A percentile compares a stretch with the other conserved stretches of the same genome.
These are phyloP conservation scores for Colletes latitarsis DNA, from an alignment of 1,140 invertebrate genomes.

Conservation along the genomic window DNA sequence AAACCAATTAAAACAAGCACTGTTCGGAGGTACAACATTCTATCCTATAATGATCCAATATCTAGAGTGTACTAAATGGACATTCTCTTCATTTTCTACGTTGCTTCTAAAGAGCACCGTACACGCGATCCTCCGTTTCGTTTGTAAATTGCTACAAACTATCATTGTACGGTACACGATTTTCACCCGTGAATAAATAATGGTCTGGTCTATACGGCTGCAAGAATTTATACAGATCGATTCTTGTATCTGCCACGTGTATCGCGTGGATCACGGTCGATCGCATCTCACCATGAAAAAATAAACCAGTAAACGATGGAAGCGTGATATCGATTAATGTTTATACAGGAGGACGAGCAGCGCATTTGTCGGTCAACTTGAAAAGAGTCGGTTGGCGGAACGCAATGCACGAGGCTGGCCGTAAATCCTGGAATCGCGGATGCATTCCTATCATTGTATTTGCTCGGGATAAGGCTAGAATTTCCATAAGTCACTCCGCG, in stretches of 20 bases:
- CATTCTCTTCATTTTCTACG: no score
- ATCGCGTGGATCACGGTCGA: conserved; percentile 8
- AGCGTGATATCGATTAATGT: conserved; percentile 25
- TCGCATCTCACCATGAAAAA: neutral
- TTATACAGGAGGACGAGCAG: neutral
- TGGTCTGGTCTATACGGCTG: neutral
- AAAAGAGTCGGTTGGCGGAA: conserved; percentile 51
- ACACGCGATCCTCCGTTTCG: no score
- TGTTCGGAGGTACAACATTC: no score
- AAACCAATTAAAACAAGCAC: no score
- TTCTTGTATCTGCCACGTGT: neutral
- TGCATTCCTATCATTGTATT: conserved; percentile 55
- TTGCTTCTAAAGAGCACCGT: no score
- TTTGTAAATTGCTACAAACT: no score
- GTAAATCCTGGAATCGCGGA: conserved; percentile 52
- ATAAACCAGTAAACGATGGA: neutral
- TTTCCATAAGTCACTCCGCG: conserved; percentile 62
- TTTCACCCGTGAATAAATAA: neutral
- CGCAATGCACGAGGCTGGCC: conserved; percentile 39
- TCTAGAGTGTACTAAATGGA: no score
- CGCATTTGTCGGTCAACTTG: conserved; percentile 46
- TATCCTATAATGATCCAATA: no score
- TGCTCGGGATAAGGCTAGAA: conserved; percentile 49
- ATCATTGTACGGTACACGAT: no score
- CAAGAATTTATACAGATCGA: neutral